Percentiles rank a stretch among this genome's conserved stretches.
phyloP scores from a whole-genome alignment of 2,113 vertebrate species.

The Phoxinus phoxinus region DNA sequence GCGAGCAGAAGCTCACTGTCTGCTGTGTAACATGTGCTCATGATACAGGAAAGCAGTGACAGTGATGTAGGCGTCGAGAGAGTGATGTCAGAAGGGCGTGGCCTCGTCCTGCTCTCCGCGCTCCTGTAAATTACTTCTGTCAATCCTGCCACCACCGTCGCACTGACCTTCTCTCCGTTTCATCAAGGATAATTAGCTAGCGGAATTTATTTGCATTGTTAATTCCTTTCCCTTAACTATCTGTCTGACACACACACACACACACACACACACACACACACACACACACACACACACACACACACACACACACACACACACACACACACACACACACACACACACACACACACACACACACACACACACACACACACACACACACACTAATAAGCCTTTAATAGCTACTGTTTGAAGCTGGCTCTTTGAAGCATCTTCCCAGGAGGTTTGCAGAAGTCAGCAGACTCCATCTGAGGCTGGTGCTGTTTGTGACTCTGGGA shows the following conservation, averaged over 20 bases:
- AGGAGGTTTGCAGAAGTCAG: constrained; percentile 35
- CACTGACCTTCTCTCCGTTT: constrained; percentile 69
- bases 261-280: constrained; percentile 41
- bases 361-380: constrained; percentile 42
- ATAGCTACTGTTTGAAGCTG: constrained; percentile 63
- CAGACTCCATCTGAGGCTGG: constrained; percentile 17
- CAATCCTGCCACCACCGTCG: constrained; percentile 60
- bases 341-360: constrained; percentile 22
- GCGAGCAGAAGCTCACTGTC: neutral
- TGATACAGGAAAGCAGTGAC: neutral
- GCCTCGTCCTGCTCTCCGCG: neutral
- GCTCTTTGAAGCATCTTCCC: constrained; percentile 47
- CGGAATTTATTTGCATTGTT: constrained; percentile 78
- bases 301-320: constrained; percentile 34
- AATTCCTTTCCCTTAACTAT: constrained; percentile 63
- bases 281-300: constrained; percentile 24
- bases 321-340: constrained; percentile 42
- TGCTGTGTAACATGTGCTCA: neutral
- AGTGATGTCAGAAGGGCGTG: constrained; percentile 22
- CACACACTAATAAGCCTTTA: constrained; percentile 63
- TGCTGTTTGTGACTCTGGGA: neutral
- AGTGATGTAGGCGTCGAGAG: neutral
- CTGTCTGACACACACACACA: constrained; percentile 32
- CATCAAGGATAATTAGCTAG: constrained; percentile 74
- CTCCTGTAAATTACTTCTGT: constrained; percentile 9